Base-by-base conservation (phyloP, 2,888 invertebrate species). In the Harpalus rubripes region DNA sequence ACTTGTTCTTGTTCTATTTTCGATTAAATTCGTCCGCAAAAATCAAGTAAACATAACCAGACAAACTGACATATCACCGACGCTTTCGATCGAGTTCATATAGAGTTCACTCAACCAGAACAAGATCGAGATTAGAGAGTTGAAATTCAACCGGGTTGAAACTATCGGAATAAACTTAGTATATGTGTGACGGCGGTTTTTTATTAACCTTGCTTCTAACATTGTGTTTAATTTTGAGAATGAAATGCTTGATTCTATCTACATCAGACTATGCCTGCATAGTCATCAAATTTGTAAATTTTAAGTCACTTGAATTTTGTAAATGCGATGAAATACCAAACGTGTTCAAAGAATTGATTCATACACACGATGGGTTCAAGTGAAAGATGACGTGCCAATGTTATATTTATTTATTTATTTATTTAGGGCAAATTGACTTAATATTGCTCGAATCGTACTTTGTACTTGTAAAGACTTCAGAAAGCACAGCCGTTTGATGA, bases 181-280 rank as follows among this genome's bases (percentile, higher is more conserved):
- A 3, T 22, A 22, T 88, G 87, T 88, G 88, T 88, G 87, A 88
- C 87, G 88, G 87, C 87, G 87, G 85, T 87, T 87, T 88, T 88
- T 88, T 88, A 86, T 88, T 88, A 89, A 89, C 88, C 86, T 87
- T 87, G 88, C 89, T 88, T 88, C 88, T 87, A 88, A 88, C 88
- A 89, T 89, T 39, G 16, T 80, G 52, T 58, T 56, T n/a, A 44
- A 72, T 72, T 72, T 72, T 41, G 39, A 72, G 44, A 72, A 78
- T 78, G 12, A 74, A 26, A 74, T 68, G 44, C 44, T 74, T 72
- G 41, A 72, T 72, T 15, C 26, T 44, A 74, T 74, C 72, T 74
- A 78, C 18, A n/a, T 16, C 5, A 8, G 86, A 88, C 89, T 88
- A 89, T 88, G 89, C 89, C 88, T 87, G 89, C 89, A 89, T 88